phyloP scores from a whole-genome alignment of 2,888 invertebrate genomes.

The Apotomis turbidana region DNA sequence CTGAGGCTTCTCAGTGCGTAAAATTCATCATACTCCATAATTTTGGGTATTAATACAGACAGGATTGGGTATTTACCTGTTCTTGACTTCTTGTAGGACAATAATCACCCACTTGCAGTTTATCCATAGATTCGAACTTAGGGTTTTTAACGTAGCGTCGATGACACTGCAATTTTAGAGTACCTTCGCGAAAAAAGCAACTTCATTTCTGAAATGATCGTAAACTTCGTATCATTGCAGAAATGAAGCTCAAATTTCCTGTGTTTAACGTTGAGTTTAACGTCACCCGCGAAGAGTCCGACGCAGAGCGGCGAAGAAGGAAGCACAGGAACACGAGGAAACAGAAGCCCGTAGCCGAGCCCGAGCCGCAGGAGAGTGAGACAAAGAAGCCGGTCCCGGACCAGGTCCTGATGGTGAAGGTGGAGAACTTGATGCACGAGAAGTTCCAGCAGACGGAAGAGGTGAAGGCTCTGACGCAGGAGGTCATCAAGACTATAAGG shows the following conservation, averaged over 20 bases:
- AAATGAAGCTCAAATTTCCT: constrained; percentile 92
- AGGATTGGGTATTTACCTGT: too few relatives aligned
- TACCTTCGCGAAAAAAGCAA: constrained; percentile 9
- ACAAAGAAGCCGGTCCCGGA: constrained; percentile 59
- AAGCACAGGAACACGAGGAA: constrained; percentile 58
- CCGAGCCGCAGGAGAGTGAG: constrained; percentile 44
- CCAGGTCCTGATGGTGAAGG: constrained; percentile 94
- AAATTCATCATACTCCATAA: too few relatives aligned
- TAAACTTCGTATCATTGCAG: constrained; percentile 65
- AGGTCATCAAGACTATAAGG: constrained; percentile 97
- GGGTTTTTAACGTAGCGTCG: too few relatives aligned
- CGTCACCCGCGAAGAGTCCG: constrained; percentile 91
- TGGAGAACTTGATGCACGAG: constrained; percentile 95
- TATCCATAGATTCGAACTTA: too few relatives aligned
- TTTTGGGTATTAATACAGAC: too few relatives aligned
- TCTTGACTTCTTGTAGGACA: too few relatives aligned
- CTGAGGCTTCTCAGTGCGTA: too few relatives aligned
- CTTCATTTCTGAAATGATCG: constrained; percentile 76
- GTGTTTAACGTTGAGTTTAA: constrained; percentile 92
- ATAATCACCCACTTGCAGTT: too few relatives aligned
- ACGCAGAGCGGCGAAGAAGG: constrained; percentile 82
- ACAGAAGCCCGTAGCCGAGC: constrained; percentile 46
- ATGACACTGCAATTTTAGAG: too few relatives aligned
- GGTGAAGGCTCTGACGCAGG: constrained; percentile 97
- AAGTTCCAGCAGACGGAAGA: constrained; percentile 96